Evolutionary conservation across 2,888 invertebrate species (phyloP).

Genomic region (Empis livida): DNA sequence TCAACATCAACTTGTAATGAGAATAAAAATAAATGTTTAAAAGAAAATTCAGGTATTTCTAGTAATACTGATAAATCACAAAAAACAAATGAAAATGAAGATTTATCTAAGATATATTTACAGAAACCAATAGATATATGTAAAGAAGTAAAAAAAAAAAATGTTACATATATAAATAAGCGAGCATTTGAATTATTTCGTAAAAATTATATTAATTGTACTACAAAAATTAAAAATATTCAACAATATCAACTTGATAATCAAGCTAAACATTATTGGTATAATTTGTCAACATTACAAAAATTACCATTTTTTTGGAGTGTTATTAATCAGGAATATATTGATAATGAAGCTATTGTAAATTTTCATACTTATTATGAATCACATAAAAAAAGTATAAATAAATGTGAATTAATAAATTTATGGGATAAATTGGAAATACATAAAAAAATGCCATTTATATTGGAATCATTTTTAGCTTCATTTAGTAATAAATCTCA

Average conservation of each 20-base stretch:
- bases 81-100: no score
- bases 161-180: neutral
- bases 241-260: no score
- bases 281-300: constrained; percentile 2
- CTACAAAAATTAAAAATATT: neutral
- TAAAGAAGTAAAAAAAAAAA: no score
- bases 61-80: no score
- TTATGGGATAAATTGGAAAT: neutral
- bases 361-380: neutral
- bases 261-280: no score
- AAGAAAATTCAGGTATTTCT: no score
- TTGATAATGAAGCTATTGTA: neutral
- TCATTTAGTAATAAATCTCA: neutral
- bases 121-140: no score
- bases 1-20: no score
- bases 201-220: neutral
- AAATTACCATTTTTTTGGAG: constrained; percentile 5
- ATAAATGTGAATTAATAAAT: no score
- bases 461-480: neutral
- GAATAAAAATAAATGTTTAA: no score
- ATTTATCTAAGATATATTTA: no score
- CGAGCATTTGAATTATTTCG: neutral
- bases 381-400: no score
- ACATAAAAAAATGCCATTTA: neutral
- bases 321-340: neutral